Percentiles rank a stretch among this genome's conserved stretches.
Evolutionary conservation across 2,113 vertebrate genomes (phyloP).

Genomic region (Eleginops maclovinus): DNA sequence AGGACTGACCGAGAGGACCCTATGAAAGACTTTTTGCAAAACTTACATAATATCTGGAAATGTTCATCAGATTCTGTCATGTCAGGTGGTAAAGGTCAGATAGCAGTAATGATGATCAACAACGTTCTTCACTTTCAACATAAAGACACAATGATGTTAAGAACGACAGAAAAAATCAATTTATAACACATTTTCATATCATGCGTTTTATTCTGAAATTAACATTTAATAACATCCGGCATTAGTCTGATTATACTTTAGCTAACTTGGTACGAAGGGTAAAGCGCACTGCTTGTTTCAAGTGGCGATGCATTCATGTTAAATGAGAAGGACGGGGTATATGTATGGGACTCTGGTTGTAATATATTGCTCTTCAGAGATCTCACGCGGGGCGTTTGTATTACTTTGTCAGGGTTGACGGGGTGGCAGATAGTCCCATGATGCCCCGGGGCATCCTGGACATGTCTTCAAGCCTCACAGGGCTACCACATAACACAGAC

Average conservation of each 20-base stretch:
- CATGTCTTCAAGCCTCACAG: constrained; percentile 20
- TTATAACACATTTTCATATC: not conserved
- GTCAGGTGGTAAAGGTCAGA: not conserved
- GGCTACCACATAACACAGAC: not conserved
- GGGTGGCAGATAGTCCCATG: not conserved
- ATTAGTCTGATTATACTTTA: not conserved
- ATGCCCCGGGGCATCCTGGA: constrained; percentile 9
- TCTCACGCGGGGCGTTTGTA: not conserved
- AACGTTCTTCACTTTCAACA: not conserved
- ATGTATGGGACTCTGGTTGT: not conserved
- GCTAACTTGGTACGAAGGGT: not conserved
- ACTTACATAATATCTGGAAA: not conserved
- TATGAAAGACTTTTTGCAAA: not conserved
- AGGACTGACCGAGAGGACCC: not conserved
- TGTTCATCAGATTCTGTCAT: not conserved
- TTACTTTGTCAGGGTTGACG: not conserved
- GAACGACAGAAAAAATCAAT: not conserved
- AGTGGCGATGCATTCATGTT: constrained; percentile 16
- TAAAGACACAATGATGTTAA: not conserved
- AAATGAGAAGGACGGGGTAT: not conserved
- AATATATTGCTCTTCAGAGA: not conserved
- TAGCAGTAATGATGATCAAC: not conserved
- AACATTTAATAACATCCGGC: not conserved
- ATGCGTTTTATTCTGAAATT: constrained; percentile 28
- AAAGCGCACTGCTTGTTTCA: constrained; percentile 1